A percentile compares a stretch with the other conserved stretches of the same genome.
phyloP scores from a whole-genome alignment of 1,140 invertebrate species.

The Pseudoatta argentina region DNA sequence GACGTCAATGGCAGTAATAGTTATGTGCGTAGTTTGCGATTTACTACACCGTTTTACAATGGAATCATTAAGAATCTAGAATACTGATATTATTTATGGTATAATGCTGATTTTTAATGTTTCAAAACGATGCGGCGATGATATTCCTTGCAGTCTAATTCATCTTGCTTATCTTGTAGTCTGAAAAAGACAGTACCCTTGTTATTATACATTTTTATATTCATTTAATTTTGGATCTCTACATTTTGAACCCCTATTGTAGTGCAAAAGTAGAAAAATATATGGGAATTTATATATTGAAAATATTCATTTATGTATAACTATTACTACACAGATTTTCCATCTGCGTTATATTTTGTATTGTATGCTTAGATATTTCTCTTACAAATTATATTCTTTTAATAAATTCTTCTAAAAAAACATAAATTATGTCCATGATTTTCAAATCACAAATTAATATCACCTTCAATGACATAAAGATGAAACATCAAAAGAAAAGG shows the following conservation, averaged over 20 bases:
- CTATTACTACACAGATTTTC: neutral
- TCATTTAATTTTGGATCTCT: slow-evolving; percentile 20
- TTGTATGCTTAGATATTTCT: slow-evolving; percentile 1
- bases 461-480: neutral
- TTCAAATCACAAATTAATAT: neutral
- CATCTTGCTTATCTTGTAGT: slow-evolving; percentile 27
- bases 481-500: slow-evolving; percentile 15
- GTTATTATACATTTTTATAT: slow-evolving; percentile 34
- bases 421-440: neutral
- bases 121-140: neutral
- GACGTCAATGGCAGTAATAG: neutral
- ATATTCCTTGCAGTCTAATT: slow-evolving; percentile 12
- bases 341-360: neutral
- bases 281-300: neutral
- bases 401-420: slow-evolving; percentile 21
- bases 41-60: neutral
- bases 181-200: slow-evolving; percentile 28
- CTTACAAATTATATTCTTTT: slow-evolving; percentile 48
- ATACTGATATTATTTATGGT: neutral
- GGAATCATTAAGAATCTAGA: neutral
- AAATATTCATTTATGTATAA: slow-evolving; percentile 5
- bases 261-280: slow-evolving; percentile 21
- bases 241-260: neutral
- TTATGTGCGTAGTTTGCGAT: neutral
- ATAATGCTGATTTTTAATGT: slow-evolving; percentile 12